Base-by-base conservation (phyloP, 2,797 vertebrate genomes). In the Moxostoma hubbsi region DNA sequence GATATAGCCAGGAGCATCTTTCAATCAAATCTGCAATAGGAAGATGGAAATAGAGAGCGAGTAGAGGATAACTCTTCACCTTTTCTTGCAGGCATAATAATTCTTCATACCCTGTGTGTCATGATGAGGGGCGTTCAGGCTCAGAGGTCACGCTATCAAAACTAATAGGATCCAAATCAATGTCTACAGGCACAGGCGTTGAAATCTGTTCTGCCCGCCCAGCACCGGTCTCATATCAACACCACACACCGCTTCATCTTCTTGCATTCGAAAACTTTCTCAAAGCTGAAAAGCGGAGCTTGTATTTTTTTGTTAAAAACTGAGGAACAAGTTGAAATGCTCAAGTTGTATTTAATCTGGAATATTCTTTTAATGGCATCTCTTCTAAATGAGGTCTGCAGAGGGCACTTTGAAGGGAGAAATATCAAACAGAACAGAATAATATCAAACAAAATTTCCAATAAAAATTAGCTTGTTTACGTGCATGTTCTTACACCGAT, bases 1-100 rank as follows among this genome's bases (percentile, higher is more conserved):
- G 69, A 61, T 81, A 73, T 76, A 47, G 58, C 73, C 71, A 13
- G 36, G 24, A 65, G 78, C 69, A 57, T 53, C 46, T 55, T 53
- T 84, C 49, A 13, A 46, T 70, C 43, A 24, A 10, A 36, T 66
- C 51, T 61, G 24, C 47, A 70, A 74, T 0, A 10, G 64, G 46
- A 9, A 43, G 36, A 13, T 5, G 8, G 18, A 18, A 53, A 58
- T n/a, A 43, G 55, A 58, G 58, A 65, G 6, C 49, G 65, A 82
- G 75, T 73, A 65, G 49, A 75, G 78, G 80, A 43, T 24, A 57
- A 68, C 59, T 50, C 63, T 15, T 62, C 51, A 12, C 18, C 12
- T 77, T 66, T 57, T 63, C 62, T 68, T 43, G 6, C 62, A 59
- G 62, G 54, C 6, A 11, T 11, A 36, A 59, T 75, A 24, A 51